These are phyloP conservation scores for Anguilla obscura DNA, from an alignment of 2,797 vertebrate species.

Conservation along the genomic window DNA sequence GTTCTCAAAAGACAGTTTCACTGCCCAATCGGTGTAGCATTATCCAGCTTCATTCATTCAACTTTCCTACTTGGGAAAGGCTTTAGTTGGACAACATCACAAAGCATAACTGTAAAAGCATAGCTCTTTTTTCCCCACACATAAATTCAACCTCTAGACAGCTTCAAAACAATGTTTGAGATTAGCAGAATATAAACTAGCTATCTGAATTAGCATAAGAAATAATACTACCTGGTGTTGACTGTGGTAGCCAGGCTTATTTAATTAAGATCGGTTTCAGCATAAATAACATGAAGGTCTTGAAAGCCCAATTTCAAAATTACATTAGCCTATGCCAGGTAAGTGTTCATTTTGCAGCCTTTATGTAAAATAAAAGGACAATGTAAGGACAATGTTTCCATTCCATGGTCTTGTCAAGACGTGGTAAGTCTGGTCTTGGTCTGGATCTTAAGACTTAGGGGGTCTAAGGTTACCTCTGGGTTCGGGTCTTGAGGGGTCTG, in stretches of 20 bases:
- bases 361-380: neutral
- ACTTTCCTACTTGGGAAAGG: no score
- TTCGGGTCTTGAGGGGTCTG: neutral
- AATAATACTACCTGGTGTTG: neutral
- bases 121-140: neutral
- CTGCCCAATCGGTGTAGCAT: no score
- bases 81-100: no score
- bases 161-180: neutral
- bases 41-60: no score
- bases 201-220: neutral
- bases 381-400: neutral
- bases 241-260: neutral
- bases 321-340: no score
- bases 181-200: slow-evolving; percentile 1
- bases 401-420: neutral
- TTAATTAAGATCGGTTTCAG: no score
- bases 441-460: neutral
- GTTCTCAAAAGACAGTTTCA: no score
- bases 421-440: neutral
- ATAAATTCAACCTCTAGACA: neutral
- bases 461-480: neutral
- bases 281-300: no score
- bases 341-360: no score
- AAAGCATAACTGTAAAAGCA: no score
- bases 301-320: no score